These are phyloP conservation scores for Drosophila quasianomalipes DNA, from an alignment of 2,888 invertebrate species.

Conservation along the genomic window DNA sequence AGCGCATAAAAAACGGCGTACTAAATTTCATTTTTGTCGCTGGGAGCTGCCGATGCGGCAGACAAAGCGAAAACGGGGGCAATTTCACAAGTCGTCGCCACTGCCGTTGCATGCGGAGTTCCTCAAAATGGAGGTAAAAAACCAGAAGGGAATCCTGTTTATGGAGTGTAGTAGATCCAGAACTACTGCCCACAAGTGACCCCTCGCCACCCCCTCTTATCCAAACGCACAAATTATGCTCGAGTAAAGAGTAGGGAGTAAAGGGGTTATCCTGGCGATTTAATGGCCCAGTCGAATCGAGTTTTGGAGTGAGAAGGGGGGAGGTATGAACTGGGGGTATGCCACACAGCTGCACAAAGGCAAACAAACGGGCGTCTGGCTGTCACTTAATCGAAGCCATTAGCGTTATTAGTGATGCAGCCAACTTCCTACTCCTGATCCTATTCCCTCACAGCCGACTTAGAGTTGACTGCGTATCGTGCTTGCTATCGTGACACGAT, in stretches of 20 bases:
- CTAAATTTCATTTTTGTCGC: slow-evolving; percentile 60
- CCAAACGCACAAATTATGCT: slow-evolving; percentile 47
- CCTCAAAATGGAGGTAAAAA: slow-evolving; percentile 20
- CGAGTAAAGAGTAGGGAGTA: slow-evolving; percentile 16
- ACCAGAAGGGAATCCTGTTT: slow-evolving; percentile 11
- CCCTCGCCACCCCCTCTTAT: slow-evolving; percentile 3
- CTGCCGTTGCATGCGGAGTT: slow-evolving; percentile 26
- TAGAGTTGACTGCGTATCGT: not conserved
- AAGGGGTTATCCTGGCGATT: slow-evolving; percentile 67
- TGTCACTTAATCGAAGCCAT: slow-evolving; percentile 81
- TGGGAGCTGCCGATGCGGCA: slow-evolving; percentile 41
- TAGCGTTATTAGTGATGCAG: slow-evolving; percentile 73
- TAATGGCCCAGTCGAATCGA: slow-evolving; percentile 45
- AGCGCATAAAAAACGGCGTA: slow-evolving; percentile 35
- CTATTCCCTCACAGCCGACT: not conserved
- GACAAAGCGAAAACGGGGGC: slow-evolving; percentile 43
- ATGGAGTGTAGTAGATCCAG: slow-evolving; percentile 24
- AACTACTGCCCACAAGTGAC: slow-evolving; percentile 1
- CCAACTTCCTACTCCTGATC: not conserved
- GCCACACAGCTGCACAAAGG: slow-evolving; percentile 46
- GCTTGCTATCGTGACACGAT: not conserved
- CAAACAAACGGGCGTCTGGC: slow-evolving; percentile 79
- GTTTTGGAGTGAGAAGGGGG: fast-evolving
- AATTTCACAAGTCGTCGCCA: slow-evolving; percentile 41
- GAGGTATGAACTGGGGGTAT: not conserved